Conservation (phyloP, 92 coral and sea anemone genomes). For the Phymanthus crucifer region DNA sequence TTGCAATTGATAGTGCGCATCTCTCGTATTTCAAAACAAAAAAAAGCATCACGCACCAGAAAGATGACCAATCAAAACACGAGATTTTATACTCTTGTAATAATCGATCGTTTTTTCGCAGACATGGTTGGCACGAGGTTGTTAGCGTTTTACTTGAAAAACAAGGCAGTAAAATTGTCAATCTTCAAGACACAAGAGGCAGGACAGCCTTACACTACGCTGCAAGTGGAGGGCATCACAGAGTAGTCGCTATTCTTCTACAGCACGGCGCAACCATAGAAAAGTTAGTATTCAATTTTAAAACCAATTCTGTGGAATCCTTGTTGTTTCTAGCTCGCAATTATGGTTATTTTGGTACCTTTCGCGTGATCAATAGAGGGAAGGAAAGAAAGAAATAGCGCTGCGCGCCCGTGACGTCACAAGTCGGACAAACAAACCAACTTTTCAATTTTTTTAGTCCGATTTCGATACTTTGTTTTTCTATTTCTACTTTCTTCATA, state of each 20-base stretch:
- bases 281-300: conserved; percentile 15
- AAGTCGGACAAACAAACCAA: too few species aligned
- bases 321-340: not conserved
- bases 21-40: too few species aligned
- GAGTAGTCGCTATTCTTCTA: conserved; percentile 43
- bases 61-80: too few species aligned
- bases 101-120: not conserved
- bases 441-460: too few species aligned
- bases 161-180: conserved; percentile 48
- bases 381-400: not conserved
- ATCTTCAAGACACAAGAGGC: conserved; percentile 56
- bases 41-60: too few species aligned
- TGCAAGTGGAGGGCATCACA: conserved; percentile 55
- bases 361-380: too few species aligned
- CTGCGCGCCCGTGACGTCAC: too few species aligned
- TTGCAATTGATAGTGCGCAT: too few species aligned
- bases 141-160: conserved; percentile 44
- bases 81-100: too few species aligned
- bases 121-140: conserved; percentile 59
- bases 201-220: conserved; percentile 75
- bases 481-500: too few species aligned
- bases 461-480: too few species aligned
- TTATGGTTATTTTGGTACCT: too few species aligned
- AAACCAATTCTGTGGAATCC: not conserved
- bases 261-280: conserved; percentile 52